Conservation (phyloP, 2,888 invertebrate genomes). For the Serripes groenlandicus region DNA sequence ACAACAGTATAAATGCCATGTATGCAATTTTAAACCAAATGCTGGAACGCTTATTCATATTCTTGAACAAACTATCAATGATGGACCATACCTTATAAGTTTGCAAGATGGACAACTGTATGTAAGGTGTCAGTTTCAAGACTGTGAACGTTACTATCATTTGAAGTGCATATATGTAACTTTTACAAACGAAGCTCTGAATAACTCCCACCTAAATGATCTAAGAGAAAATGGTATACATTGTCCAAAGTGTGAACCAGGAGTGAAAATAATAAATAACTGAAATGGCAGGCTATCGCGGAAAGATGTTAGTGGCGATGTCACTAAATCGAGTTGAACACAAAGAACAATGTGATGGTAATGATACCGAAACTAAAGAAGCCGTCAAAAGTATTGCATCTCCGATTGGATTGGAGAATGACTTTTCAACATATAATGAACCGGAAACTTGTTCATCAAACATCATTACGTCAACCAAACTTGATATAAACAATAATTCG, state of each 20-base stretch:
- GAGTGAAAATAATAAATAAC: conserved; percentile 16
- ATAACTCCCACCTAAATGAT: conserved; percentile 26
- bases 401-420: too few species aligned
- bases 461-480: not conserved
- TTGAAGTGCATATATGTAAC: conserved; percentile 27
- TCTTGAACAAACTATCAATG: conserved; percentile 11
- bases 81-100: conserved; percentile 22
- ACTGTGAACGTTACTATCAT: conserved; percentile 44
- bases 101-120: conserved; percentile 37
- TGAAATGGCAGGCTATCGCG: conserved; percentile 12
- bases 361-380: not conserved
- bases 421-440: too few species aligned
- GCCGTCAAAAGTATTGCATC: not conserved
- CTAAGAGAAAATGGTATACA: conserved; percentile 36
- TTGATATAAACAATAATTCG: not conserved
- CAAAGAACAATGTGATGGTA: not conserved
- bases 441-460: too few species aligned
- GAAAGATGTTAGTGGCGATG: conserved; percentile 2
- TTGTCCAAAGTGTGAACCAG: conserved; percentile 39
- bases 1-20: conserved; percentile 35
- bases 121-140: conserved; percentile 36
- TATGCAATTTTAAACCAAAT: conserved; percentile 33
- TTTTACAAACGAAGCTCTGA: conserved; percentile 36
- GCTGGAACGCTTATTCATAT: conserved; percentile 31
- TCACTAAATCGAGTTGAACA: not conserved